A percentile compares a stretch with the other conserved stretches of the same genome.
Conservation (phyloP, 2,113 vertebrate genomes). For the Acrocephalus arundinaceus region DNA sequence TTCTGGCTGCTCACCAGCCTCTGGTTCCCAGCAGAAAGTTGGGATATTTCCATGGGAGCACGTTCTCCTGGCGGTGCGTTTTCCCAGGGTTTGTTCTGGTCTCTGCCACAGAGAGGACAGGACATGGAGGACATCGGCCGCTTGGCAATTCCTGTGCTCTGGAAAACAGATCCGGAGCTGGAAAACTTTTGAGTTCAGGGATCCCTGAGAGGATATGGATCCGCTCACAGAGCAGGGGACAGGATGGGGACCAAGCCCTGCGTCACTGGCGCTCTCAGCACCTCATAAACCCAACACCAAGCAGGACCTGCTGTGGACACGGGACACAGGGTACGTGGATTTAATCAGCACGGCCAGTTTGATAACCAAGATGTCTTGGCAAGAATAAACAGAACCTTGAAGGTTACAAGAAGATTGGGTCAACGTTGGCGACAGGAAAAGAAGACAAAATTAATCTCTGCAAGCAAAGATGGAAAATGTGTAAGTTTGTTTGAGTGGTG, state of each 20-base stretch:
- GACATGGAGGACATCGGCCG: accelerated
- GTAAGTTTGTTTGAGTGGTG: too few relatives aligned
- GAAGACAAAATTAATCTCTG: too few relatives aligned
- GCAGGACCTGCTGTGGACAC: accelerated
- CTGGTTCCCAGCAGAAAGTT: neutral
- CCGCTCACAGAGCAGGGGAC: accelerated
- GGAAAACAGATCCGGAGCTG: accelerated
- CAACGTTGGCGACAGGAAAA: too few relatives aligned
- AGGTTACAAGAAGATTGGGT: too few relatives aligned
- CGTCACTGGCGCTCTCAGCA: accelerated
- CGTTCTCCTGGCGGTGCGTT: accelerated
- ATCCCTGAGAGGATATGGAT: neutral
- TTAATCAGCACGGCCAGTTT: too few relatives aligned
- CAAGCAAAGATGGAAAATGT: too few relatives aligned
- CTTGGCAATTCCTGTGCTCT: neutral
- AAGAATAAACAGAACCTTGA: too few relatives aligned
- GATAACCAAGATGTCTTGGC: too few relatives aligned
- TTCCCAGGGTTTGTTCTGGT: neutral
- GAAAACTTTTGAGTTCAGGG: too few relatives aligned
- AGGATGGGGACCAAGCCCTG: neutral
- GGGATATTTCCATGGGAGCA: neutral
- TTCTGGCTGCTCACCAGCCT: neutral
- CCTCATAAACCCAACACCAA: accelerated
- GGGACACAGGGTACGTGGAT: too few relatives aligned
- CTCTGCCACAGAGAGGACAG: neutral